Evolutionary conservation across 2,888 invertebrate genomes (phyloP).

Genomic region (Calephelis perditalis): DNA sequence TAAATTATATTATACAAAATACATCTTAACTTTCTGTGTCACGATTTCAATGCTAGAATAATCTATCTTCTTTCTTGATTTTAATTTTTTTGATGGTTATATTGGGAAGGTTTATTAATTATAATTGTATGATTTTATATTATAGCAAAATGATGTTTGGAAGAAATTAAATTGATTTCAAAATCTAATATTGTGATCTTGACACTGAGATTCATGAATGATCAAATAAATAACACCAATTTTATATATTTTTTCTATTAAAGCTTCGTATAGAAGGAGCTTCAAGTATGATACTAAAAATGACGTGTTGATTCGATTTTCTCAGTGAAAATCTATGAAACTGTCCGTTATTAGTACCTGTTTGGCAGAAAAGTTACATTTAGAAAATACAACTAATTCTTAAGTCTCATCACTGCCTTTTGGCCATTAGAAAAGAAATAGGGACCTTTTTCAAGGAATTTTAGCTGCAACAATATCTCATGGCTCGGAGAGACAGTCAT

Average conservation of each 20-base stretch:
- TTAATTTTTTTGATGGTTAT: background rate
- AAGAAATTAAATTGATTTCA: slow-evolving; percentile 7
- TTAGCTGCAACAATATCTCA: slow-evolving; percentile 8
- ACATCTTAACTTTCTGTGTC: slow-evolving; percentile 33
- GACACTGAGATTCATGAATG: slow-evolving; percentile 15
- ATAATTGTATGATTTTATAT: slow-evolving; percentile 17
- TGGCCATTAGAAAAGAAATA: slow-evolving; percentile 23
- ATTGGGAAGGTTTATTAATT: background rate
- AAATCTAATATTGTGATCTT: slow-evolving; percentile 10
- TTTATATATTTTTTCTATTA: slow-evolving; percentile 20
- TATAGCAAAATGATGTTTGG: no score
- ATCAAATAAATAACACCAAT: slow-evolving; percentile 19
- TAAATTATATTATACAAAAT: slow-evolving; percentile 23
- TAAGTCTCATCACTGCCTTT: slow-evolving; percentile 23
- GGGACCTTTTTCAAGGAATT: slow-evolving; percentile 18
- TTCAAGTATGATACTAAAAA: slow-evolving; percentile 13
- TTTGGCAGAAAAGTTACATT: slow-evolving; percentile 17
- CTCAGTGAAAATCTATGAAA: slow-evolving; percentile 30
- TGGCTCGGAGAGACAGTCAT: slow-evolving; percentile 28
- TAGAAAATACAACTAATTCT: slow-evolving; percentile 13
- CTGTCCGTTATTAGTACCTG: slow-evolving; percentile 21
- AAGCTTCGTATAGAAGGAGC: slow-evolving; percentile 14
- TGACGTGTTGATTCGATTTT: slow-evolving; percentile 33
- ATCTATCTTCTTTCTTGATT: background rate
- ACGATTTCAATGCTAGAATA: slow-evolving; percentile 19